Evolutionary conservation across 2,113 vertebrate genomes (phyloP), one percentile per base, ranked within the genome.

Genomic region (Oreotragus oreotragus): DNA sequence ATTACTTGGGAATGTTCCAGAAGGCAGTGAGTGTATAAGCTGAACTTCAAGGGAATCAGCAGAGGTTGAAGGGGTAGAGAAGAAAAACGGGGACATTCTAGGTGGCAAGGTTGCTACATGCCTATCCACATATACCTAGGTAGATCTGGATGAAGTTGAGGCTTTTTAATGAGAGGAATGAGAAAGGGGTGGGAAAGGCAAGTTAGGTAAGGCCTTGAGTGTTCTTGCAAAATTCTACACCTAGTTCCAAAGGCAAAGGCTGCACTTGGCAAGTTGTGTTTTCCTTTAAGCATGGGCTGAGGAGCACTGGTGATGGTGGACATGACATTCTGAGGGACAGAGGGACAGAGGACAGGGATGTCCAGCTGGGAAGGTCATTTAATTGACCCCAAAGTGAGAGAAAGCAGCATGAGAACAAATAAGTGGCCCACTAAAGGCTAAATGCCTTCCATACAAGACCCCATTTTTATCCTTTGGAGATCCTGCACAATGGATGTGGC

Each of bases 321-420:
- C 8, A 0, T 23, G 51, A 10, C 1, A 5, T 39, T 4, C 36
- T 51, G 28, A 2, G 39, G 5, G 5, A 33, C 0, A 3, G 16
- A 49, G 76, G 58, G 17, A 27, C 8, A 21, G 6, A 47, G n/a
- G 12, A 3, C 2, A 28, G 3, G 2, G 11, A 39, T 11, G 2
- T 51, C 10, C 8, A 19, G 4, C 39, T 17, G 30, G 77, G 45
- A 66, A n/a, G 28, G 45, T 39, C 8, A 1, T 47, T 16, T 64
- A 16, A 19, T 25, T 14, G 77, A 43, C 13, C 7, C 51, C 7
- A 5, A 15, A 47, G 16, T 0, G 5, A 79, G 62, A 47, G 17
- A 57, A 27, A 16, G 15, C 10, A 47, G 1, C 7, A 2, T 33
- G 49, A 15, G n/a, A n/a, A 13, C 15, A 8, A 6, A 0, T 9